A percentile compares a stretch with the other conserved stretches of the same genome.
These are phyloP conservation scores for Myotis davidii DNA, from an alignment of 2,113 vertebrate species.

Conservation along the genomic window DNA sequence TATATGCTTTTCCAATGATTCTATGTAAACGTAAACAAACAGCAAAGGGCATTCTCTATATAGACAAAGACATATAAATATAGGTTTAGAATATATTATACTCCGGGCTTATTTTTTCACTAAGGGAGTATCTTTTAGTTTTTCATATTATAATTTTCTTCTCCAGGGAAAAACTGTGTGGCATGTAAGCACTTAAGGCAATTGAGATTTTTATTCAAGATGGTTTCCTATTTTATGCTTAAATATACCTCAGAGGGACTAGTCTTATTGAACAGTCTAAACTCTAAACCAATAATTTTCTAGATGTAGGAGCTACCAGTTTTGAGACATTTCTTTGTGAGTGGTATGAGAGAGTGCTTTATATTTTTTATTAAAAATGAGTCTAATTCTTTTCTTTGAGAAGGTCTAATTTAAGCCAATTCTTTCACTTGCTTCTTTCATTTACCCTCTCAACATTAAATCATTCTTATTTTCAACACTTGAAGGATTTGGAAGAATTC, in stretches of 20 bases:
- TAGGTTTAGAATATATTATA: not conserved
- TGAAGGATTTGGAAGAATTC: constrained; percentile 56
- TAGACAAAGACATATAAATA: not conserved
- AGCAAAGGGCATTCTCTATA: not conserved
- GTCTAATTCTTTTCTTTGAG: constrained; percentile 56
- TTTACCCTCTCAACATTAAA: constrained; percentile 11
- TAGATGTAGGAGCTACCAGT: not conserved
- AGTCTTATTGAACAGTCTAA: constrained; percentile 42
- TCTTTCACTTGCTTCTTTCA: not conserved
- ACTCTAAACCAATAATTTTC: constrained; percentile 45
- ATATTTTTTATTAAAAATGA: constrained; percentile 59
- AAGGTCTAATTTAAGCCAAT: constrained; percentile 62
- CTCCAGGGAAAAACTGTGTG: not conserved
- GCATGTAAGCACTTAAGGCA: not conserved
- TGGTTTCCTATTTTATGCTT: constrained; percentile 50
- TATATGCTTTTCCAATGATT: not conserved
- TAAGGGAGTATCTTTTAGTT: constrained; percentile 1
- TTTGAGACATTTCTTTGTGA: constrained; percentile 53
- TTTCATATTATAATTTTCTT: not conserved
- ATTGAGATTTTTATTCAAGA: constrained; percentile 19
- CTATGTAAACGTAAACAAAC: constrained; percentile 8
- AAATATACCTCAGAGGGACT: constrained; percentile 11
- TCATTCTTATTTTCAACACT: constrained; percentile 64
- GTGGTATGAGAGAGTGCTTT: constrained; percentile 3
- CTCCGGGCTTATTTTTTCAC: not conserved